Conservation (phyloP, 2,888 invertebrate species). For the Pelosia muscerda region DNA sequence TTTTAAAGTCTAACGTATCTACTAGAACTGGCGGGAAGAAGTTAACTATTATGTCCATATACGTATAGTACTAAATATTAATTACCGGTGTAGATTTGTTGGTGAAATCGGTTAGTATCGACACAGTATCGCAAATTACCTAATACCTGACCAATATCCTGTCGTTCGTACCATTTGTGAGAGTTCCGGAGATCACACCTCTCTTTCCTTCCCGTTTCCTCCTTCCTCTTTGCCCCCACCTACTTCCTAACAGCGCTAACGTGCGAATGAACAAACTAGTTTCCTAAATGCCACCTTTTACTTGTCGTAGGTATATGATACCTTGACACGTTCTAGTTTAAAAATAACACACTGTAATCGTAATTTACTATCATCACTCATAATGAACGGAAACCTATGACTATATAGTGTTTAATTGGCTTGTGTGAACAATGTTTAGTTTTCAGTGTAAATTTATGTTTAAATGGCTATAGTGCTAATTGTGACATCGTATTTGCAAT, state of each 20-base stretch:
- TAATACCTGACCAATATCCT: too few species aligned
- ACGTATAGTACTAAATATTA: too few species aligned
- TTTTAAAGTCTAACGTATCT: neutral
- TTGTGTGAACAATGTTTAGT: neutral
- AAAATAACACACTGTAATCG: neutral
- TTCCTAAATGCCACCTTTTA: neutral
- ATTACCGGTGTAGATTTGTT: neutral
- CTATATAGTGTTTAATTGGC: neutral
- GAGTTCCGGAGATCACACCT: neutral
- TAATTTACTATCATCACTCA: neutral
- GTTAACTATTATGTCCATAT: neutral
- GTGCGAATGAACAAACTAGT: neutral
- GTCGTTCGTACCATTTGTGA: neutral
- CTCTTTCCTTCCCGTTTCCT: constrained; percentile 2
- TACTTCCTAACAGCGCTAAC: neutral
- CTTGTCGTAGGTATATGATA: neutral
- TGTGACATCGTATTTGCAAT: neutral
- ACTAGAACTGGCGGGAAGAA: neutral
- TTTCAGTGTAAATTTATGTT: neutral
- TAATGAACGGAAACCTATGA: neutral
- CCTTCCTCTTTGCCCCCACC: neutral
- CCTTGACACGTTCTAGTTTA: constrained; percentile 5
- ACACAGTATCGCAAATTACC: neutral
- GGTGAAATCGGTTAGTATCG: neutral
- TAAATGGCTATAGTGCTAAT: neutral